These are phyloP conservation scores for Agonum fuliginosum DNA, from an alignment of 2,888 invertebrate genomes.

Conservation along the genomic window DNA sequence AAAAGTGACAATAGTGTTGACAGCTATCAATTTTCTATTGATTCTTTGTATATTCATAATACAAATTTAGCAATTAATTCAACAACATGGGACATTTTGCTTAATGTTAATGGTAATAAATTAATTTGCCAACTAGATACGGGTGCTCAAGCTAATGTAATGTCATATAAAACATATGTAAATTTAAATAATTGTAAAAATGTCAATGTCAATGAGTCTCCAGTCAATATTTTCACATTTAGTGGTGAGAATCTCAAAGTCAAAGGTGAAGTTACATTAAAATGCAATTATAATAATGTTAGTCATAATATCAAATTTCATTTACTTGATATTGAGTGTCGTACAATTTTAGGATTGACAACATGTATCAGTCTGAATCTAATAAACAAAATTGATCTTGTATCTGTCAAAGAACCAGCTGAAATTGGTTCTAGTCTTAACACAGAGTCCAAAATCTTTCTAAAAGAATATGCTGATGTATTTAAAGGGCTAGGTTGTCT, in stretches of 20 bases:
- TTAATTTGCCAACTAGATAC: too few relatives aligned
- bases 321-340: neutral
- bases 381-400: neutral
- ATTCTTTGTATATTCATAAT: too few relatives aligned
- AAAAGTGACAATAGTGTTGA: too few relatives aligned
- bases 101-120: too few relatives aligned
- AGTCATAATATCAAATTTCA: neutral
- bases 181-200: too few relatives aligned
- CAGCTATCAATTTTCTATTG: too few relatives aligned
- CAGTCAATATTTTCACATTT: neutral
- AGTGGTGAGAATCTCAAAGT: neutral
- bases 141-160: neutral
- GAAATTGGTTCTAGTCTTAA: neutral
- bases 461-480: neutral
- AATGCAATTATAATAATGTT: neutral
- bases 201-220: too few relatives aligned
- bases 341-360: neutral
- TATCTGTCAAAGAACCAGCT: neutral
- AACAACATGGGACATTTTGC: too few relatives aligned
- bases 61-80: too few relatives aligned
- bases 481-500: neutral
- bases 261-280: neutral
- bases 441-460: neutral
- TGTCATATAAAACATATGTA: too few relatives aligned
- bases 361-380: neutral